Conservation (phyloP, 2,888 invertebrate species). For the Ligdia adustata region DNA sequence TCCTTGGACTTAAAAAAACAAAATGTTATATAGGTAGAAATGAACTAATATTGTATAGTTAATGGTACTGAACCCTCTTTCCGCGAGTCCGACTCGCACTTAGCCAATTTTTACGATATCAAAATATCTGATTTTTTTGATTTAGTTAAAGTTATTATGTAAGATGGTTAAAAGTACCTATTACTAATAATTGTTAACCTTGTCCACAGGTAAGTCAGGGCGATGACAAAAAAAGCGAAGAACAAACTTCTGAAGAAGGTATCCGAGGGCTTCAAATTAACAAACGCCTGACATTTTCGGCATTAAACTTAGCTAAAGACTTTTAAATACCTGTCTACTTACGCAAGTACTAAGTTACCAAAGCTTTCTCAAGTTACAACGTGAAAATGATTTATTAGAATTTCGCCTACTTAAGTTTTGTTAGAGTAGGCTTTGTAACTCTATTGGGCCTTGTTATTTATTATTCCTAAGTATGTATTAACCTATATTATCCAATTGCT, state of each 20-base stretch:
- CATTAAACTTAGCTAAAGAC: constrained; percentile 13
- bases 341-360: constrained; percentile 13
- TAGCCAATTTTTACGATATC: no score
- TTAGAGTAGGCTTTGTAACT: neutral
- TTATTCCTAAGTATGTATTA: neutral
- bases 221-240: neutral
- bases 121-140: no score
- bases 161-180: no score
- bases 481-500: no score
- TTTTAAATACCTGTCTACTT: constrained; percentile 19
- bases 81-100: no score
- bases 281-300: constrained; percentile 15
- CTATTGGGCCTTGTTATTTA: neutral
- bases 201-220: constrained; percentile 30
- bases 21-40: no score
- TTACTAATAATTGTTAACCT: no score
- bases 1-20: no score
- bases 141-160: no score
- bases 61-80: no score
- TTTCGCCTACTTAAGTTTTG: constrained; percentile 1
- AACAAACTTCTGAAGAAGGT: constrained; percentile 1
- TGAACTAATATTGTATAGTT: no score
- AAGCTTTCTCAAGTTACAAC: constrained; percentile 13
- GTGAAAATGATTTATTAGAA: constrained; percentile 8
- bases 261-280: constrained; percentile 11